Conservation (phyloP, 1,140 invertebrate genomes). For the Macrotrachela quadricornifera region DNA sequence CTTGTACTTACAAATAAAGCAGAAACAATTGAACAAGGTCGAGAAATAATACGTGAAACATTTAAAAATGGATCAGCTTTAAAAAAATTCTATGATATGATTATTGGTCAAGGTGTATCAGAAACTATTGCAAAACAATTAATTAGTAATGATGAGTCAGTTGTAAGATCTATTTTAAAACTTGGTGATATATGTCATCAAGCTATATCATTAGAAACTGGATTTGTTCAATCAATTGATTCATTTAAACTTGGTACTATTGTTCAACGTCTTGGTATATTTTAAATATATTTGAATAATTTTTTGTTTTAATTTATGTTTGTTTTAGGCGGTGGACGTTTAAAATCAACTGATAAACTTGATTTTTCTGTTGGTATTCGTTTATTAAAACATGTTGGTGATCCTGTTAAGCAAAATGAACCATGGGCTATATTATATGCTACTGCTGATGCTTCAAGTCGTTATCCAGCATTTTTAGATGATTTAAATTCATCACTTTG, state of each 20-base stretch:
- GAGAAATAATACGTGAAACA: not conserved
- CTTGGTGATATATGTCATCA: no score
- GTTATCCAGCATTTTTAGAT: no score
- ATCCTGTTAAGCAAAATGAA: not conserved
- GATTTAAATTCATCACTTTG: no score
- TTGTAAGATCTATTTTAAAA: no score
- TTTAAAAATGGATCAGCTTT: constrained; percentile 7
- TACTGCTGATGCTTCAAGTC: no score
- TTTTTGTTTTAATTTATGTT: not conserved
- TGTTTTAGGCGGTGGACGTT: constrained; percentile 2
- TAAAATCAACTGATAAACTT: not conserved
- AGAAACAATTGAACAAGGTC: constrained; percentile 2
- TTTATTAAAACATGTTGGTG: constrained; percentile 4
- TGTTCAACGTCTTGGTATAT: not conserved
- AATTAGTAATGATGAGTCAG: no score
- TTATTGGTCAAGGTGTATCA: constrained; percentile 4
- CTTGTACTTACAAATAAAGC: not conserved
- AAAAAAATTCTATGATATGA: constrained; percentile 4
- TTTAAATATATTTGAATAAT: no score
- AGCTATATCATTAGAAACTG: no score
- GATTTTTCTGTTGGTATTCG: constrained; percentile 4
- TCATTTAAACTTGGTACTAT: constrained; percentile 1
- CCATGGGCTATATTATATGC: not conserved
- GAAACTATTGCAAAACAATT: not conserved
- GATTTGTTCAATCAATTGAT: not conserved